These are phyloP conservation scores for Alviniconcha marisindica DNA, from an alignment of 1,140 invertebrate genomes.

Conservation along the genomic window DNA sequence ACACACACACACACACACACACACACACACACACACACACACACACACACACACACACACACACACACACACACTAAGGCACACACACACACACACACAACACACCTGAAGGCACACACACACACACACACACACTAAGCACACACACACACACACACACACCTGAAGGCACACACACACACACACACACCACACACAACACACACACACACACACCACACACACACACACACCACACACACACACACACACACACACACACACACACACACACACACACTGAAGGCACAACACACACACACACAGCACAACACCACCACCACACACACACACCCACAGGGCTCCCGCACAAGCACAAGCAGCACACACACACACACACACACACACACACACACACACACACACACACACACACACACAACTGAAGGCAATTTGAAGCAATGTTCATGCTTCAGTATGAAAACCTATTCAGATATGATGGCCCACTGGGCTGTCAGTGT, in stretches of 20 bases:
- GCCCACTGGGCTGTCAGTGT: too few relatives aligned
- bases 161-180: neutral
- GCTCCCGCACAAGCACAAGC: too few relatives aligned
- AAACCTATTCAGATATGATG: too few relatives aligned
- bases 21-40: slow-evolving; percentile 17
- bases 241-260: slow-evolving; percentile 25
- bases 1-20: too few relatives aligned
- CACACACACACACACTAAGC: neutral
- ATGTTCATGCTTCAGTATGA: too few relatives aligned
- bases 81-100: neutral
- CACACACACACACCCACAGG: neutral
- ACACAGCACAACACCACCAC: neutral
- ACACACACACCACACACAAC: too few relatives aligned
- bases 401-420: too few relatives aligned
- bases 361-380: too few relatives aligned
- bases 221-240: neutral
- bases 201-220: neutral
- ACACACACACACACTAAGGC: slow-evolving; percentile 23
- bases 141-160: neutral
- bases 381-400: too few relatives aligned
- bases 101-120: neutral
- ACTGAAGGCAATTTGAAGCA: too few relatives aligned
- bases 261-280: slow-evolving; percentile 29
- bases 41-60: slow-evolving; percentile 22
- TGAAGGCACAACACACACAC: slow-evolving; percentile 26